A percentile compares a stretch with the other conserved stretches of the same genome.
These are phyloP conservation scores for Lamprotornis superbus DNA, from an alignment of 2,113 vertebrate genomes.

Conservation along the genomic window DNA sequence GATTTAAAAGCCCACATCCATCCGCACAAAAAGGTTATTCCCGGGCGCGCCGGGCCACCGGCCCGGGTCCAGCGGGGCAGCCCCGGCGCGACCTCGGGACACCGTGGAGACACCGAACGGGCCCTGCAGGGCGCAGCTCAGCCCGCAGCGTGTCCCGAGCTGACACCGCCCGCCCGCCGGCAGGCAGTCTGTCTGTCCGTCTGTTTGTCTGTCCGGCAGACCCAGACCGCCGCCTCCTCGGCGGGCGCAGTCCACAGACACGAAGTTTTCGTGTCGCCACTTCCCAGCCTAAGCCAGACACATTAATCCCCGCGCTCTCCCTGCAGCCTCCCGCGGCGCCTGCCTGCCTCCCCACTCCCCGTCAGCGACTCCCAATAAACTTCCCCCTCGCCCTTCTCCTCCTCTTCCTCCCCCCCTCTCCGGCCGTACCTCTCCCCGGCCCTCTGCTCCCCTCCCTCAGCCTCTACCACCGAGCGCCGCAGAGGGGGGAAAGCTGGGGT, in stretches of 20 bases:
- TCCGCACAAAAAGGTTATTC: not conserved
- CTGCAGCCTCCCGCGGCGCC: not conserved
- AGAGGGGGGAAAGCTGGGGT: not conserved
- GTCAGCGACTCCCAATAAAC: not conserved
- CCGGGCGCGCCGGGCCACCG: not conserved
- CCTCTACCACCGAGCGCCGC: not conserved
- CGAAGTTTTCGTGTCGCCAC: not conserved
- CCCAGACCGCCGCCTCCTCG: not conserved
- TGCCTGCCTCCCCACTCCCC: not conserved
- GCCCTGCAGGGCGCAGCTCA: not conserved
- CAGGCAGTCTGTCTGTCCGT: not conserved
- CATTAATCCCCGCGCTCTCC: not conserved
- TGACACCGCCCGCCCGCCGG: slow-evolving; percentile 8
- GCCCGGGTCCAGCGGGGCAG: not conserved
- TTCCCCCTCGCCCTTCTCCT: not conserved
- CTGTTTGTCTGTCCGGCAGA: not conserved
- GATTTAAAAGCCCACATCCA: not conserved
- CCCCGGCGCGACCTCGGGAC: slow-evolving; percentile 4
- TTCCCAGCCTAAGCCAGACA: not conserved
- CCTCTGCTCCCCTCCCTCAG: not conserved
- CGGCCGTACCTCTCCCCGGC: not conserved
- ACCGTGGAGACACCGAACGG: not conserved
- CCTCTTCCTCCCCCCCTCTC: not conserved
- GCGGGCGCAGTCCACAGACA: not conserved
- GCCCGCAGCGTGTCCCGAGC: slow-evolving; percentile 16